A percentile compares a stretch with the other conserved stretches of the same genome.
phyloP scores from a whole-genome alignment of 2,888 invertebrate genomes.

The Watsonalla binaria region DNA sequence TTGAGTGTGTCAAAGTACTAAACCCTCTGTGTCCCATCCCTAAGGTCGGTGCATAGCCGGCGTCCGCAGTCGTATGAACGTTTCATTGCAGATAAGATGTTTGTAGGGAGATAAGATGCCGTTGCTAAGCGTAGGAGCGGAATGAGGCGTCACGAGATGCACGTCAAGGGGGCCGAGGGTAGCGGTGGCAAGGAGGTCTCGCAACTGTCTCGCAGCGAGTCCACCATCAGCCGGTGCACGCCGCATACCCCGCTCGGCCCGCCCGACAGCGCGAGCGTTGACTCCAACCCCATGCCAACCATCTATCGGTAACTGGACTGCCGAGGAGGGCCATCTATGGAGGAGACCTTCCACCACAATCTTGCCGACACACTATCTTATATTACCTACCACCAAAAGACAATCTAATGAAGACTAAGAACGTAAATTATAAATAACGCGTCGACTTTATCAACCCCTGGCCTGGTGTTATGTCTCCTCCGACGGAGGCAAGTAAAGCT shows the following conservation, averaged over 20 bases:
- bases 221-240: slow-evolving; percentile 80
- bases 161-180: slow-evolving; percentile 55
- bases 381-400: not conserved
- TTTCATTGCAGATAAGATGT: slow-evolving; percentile 68
- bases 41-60: slow-evolving; percentile 40
- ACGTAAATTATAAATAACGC: slow-evolving; percentile 3
- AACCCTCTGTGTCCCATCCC: slow-evolving; percentile 49
- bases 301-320: slow-evolving; percentile 88
- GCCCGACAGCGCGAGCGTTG: slow-evolving; percentile 89
- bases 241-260: slow-evolving; percentile 71
- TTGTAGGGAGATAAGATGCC: slow-evolving; percentile 68
- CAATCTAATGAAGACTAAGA: slow-evolving; percentile 1
- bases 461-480: slow-evolving; percentile 50
- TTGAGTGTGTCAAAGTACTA: slow-evolving; percentile 52
- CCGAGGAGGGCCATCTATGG: slow-evolving; percentile 36
- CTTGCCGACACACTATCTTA: not conserved
- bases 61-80: slow-evolving; percentile 51
- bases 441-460: slow-evolving; percentile 5
- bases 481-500: slow-evolving; percentile 46
- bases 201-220: slow-evolving; percentile 86
- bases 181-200: slow-evolving; percentile 59
- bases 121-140: slow-evolving; percentile 67
- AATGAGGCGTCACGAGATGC: slow-evolving; percentile 69
- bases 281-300: slow-evolving; percentile 90
- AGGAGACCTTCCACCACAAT: slow-evolving; percentile 42